Evolutionary conservation across 2,888 invertebrate genomes (phyloP).

Genomic region (Plagodis dolabraria): DNA sequence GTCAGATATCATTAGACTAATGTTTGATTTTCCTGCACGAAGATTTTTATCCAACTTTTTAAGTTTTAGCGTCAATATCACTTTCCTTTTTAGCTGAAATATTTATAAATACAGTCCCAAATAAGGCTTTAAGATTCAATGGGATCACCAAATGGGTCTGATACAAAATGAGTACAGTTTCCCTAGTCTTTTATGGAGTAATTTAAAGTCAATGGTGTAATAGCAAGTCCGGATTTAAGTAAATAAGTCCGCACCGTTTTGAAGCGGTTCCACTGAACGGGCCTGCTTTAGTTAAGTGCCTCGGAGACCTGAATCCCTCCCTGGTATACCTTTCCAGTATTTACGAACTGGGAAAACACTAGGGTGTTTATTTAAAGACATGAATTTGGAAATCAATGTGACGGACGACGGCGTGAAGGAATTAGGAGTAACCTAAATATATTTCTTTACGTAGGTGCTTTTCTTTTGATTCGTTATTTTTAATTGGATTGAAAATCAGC

Average conservation of each 20-base stretch:
- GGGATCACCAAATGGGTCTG: slow-evolving; percentile 1
- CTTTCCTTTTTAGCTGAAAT: too few relatives aligned
- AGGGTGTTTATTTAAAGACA: slow-evolving; percentile 24
- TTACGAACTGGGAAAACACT: slow-evolving; percentile 37
- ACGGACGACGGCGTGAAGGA: slow-evolving; percentile 1
- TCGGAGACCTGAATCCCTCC: slow-evolving; percentile 42
- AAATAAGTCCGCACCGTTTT: slow-evolving; percentile 49
- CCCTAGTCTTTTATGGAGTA: slow-evolving; percentile 7
- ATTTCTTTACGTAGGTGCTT: too few relatives aligned
- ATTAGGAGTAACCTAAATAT: not conserved
- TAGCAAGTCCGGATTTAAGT: slow-evolving; percentile 46
- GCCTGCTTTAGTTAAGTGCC: slow-evolving; percentile 56
- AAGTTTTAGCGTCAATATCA: too few relatives aligned
- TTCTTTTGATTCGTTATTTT: too few relatives aligned
- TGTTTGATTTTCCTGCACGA: too few relatives aligned
- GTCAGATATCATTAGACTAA: too few relatives aligned
- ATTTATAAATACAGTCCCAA: too few relatives aligned
- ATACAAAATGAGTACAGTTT: slow-evolving; percentile 8
- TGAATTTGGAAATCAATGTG: slow-evolving; percentile 20
- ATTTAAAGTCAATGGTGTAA: slow-evolving; percentile 39
- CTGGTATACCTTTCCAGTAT: slow-evolving; percentile 34
- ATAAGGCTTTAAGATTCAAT: slow-evolving; percentile 3
- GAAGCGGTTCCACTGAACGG: slow-evolving; percentile 51
- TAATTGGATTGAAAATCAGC: too few relatives aligned
- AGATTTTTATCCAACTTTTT: too few relatives aligned